Evolutionary conservation across 1,140 invertebrate species (phyloP).

Genomic region (Eupristina koningsbergeri): DNA sequence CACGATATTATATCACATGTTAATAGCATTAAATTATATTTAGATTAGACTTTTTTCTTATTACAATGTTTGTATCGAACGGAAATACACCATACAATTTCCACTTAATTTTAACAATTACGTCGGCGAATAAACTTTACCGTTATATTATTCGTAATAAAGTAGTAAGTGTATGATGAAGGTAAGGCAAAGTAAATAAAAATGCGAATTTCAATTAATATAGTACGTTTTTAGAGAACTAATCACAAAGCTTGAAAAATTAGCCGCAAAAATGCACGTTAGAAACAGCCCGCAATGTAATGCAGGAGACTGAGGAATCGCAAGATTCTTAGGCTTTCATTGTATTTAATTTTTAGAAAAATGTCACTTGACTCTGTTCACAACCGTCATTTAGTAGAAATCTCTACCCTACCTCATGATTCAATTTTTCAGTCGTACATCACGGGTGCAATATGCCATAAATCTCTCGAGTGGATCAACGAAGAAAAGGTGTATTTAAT

Average conservation of each 20-base stretch:
- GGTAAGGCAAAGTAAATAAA: background rate
- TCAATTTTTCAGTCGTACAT: constrained; percentile 42
- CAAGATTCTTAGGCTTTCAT: constrained; percentile 4
- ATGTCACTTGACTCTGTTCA: constrained; percentile 46
- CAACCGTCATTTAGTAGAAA: constrained; percentile 44
- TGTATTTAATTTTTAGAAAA: constrained; percentile 51
- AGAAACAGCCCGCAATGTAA: constrained; percentile 21
- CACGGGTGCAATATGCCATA: constrained; percentile 15
- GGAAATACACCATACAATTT: background rate
- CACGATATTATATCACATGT: too few species aligned
- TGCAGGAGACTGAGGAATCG: constrained; percentile 6
- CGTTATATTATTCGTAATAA: constrained; percentile 32
- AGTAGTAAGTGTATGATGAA: background rate
- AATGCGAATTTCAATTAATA: constrained; percentile 46
- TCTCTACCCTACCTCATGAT: constrained; percentile 37
- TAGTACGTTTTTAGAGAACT: constrained; percentile 39
- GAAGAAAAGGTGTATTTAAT: constrained; percentile 47
- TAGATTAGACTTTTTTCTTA: too few species aligned
- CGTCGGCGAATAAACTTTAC: constrained; percentile 20
- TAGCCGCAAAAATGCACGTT: constrained; percentile 34
- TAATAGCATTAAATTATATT: too few species aligned
- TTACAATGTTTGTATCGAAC: too few species aligned
- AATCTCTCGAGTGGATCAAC: constrained; percentile 29
- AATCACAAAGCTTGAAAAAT: constrained; percentile 39
- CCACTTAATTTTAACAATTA: constrained; percentile 24